Evolutionary conservation across 2,113 vertebrate species (phyloP).

Genomic region (Miniopterus natalensis): DNA sequence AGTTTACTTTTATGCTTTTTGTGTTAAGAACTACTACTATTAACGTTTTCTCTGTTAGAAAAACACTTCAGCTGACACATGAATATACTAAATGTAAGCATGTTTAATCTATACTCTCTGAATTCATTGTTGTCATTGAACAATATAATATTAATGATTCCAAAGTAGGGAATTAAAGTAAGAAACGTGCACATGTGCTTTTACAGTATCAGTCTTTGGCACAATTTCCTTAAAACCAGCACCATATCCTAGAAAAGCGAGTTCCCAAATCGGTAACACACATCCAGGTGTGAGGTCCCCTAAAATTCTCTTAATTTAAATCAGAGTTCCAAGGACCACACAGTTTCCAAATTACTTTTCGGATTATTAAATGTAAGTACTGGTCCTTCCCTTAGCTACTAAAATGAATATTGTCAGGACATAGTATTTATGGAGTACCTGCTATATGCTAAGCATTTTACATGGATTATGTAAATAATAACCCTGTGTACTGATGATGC

Average conservation of each 20-base stretch:
- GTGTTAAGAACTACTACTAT: conserved; percentile 15
- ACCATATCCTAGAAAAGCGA: neutral
- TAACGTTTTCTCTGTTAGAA: conserved; percentile 11
- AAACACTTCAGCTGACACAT: neutral
- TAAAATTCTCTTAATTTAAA: conserved; percentile 37
- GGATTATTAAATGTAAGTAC: neutral
- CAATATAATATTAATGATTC: neutral
- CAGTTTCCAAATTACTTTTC: neutral
- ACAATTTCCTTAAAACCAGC: neutral
- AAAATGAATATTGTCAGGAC: neutral
- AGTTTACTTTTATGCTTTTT: conserved; percentile 35
- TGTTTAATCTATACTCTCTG: conserved; percentile 28
- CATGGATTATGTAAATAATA: neutral
- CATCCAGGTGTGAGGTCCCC: neutral
- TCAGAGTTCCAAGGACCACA: neutral
- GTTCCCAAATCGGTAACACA: neutral
- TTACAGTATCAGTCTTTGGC: neutral
- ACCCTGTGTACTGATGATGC: neutral
- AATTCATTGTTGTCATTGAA: conserved; percentile 5
- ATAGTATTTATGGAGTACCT: neutral
- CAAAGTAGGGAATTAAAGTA: neutral
- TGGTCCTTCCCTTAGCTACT: neutral
- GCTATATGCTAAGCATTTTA: neutral
- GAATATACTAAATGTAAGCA: neutral
- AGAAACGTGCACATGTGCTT: neutral